These are phyloP conservation scores for Plemyria rubiginata DNA, from an alignment of 2,888 invertebrate species.

Conservation along the genomic window DNA sequence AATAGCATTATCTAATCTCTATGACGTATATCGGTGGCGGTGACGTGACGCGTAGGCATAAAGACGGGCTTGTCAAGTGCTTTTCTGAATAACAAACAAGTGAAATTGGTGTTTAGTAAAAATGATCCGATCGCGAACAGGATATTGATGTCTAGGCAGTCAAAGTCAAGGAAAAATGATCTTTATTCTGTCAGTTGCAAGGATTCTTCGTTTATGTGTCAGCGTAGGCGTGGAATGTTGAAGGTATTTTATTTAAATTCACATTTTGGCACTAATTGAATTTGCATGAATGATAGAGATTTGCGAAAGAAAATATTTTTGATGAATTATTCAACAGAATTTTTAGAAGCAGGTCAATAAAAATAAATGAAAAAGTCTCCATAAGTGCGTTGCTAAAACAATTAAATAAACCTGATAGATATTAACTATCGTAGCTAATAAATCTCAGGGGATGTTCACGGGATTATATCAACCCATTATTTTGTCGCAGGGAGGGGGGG, in stretches of 20 bases:
- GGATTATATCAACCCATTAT: too few relatives aligned
- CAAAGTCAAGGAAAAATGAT: slow-evolving; percentile 21
- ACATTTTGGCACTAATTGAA: slow-evolving; percentile 17
- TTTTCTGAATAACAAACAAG: slow-evolving; percentile 67
- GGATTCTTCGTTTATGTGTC: not conserved
- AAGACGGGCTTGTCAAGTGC: slow-evolving; percentile 40
- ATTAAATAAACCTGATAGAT: not conserved
- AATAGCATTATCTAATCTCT: slow-evolving; percentile 16
- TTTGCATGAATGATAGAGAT: slow-evolving; percentile 4
- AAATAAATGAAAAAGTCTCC: not conserved
- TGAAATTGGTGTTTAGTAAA: slow-evolving; percentile 68
- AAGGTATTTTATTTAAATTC: slow-evolving; percentile 4
- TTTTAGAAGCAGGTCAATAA: not conserved
- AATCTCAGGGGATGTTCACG: too few relatives aligned
- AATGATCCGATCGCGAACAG: slow-evolving; percentile 57
- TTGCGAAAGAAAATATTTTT: not conserved
- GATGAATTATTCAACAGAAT: not conserved
- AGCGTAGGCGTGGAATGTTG: slow-evolving; percentile 23
- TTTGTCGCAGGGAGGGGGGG: too few relatives aligned
- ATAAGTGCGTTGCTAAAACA: too few relatives aligned
- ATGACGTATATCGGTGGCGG: slow-evolving; percentile 34
- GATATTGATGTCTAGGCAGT: slow-evolving; percentile 57
- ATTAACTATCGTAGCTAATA: not conserved
- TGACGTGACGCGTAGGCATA: slow-evolving; percentile 37
- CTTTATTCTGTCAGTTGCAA: slow-evolving; percentile 36